These are phyloP conservation scores for Drosophila athabasca DNA, from an alignment of 1,140 invertebrate genomes.

Conservation along the genomic window DNA sequence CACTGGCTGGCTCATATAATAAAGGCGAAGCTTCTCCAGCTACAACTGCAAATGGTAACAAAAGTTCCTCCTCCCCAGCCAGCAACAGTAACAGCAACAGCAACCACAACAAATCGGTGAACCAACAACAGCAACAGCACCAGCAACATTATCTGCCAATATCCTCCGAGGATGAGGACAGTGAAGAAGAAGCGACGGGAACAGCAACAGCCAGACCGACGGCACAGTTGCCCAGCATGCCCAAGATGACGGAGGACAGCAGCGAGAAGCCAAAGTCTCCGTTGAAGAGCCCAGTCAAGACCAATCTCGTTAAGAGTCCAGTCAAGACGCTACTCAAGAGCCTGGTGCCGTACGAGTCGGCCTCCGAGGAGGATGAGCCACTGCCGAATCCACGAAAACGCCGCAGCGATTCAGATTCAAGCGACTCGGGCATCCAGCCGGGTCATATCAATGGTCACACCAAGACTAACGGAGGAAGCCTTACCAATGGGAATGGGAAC, in stretches of 20 bases:
- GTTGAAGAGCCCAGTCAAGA: constrained; percentile 46
- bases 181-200: constrained; percentile 45
- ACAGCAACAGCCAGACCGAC: constrained; percentile 41
- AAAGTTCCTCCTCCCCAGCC: constrained; percentile 74
- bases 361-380: constrained; percentile 75
- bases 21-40: constrained; percentile 55
- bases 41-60: constrained; percentile 67
- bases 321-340: constrained; percentile 68
- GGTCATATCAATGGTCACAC: constrained; percentile 46
- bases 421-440: constrained; percentile 50
- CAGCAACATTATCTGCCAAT: constrained; percentile 67
- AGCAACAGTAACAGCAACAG: constrained; percentile 38
- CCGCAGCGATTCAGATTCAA: constrained; percentile 49
- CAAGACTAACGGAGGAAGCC: constrained; percentile 46
- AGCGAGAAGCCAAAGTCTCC: constrained; percentile 49
- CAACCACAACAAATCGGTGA: constrained; percentile 50
- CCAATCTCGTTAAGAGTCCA: constrained; percentile 27
- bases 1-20: constrained; percentile 55
- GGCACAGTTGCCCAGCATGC: constrained; percentile 72
- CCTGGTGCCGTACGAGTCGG: constrained; percentile 79
- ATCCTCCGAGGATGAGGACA: constrained; percentile 68
- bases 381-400: constrained; percentile 65
- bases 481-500: constrained; percentile 29
- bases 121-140: constrained; percentile 54
- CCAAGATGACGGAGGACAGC: constrained; percentile 60